A percentile compares a stretch with the other conserved stretches of the same genome.
These are phyloP conservation scores for Sesia bembeciformis DNA, from an alignment of 2,888 invertebrate genomes.

Conservation along the genomic window DNA sequence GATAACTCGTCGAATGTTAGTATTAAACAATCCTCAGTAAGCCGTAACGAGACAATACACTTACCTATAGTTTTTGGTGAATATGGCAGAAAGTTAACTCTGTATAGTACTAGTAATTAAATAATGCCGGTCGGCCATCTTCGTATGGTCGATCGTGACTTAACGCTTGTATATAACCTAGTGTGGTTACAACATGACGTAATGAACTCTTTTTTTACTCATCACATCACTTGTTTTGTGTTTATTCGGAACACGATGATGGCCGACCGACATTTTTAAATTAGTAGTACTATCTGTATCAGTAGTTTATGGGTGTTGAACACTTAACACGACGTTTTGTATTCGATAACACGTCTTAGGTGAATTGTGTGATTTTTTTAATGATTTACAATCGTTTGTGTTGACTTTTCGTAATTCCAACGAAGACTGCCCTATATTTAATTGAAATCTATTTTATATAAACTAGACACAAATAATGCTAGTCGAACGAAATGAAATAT, in stretches of 20 bases:
- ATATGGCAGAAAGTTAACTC: slow-evolving; percentile 67
- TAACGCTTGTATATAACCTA: too few relatives aligned
- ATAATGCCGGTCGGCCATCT: too few relatives aligned
- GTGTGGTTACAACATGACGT: too few relatives aligned
- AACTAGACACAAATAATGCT: slow-evolving; percentile 65
- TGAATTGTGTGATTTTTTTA: slow-evolving; percentile 47
- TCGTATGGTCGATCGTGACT: too few relatives aligned
- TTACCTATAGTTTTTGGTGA: slow-evolving; percentile 67
- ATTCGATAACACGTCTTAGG: slow-evolving; percentile 34
- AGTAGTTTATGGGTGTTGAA: slow-evolving; percentile 46
- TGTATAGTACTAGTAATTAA: slow-evolving; percentile 6
- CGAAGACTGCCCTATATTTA: slow-evolving; percentile 73
- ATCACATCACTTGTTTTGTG: too few relatives aligned
- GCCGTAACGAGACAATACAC: slow-evolving; percentile 70
- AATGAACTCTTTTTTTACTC: too few relatives aligned
- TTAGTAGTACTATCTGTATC: background rate
- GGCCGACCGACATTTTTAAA: too few relatives aligned
- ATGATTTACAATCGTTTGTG: slow-evolving; percentile 57
- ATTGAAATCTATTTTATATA: slow-evolving; percentile 72
- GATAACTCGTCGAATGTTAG: slow-evolving; percentile 31
- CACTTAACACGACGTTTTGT: slow-evolving; percentile 38
- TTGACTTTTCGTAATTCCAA: slow-evolving; percentile 68
- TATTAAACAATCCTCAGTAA: slow-evolving; percentile 55
- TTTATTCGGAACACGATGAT: too few relatives aligned
- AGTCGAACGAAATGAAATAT: slow-evolving; percentile 22